Evolutionary conservation across 2,888 invertebrate genomes (phyloP), one percentile per base, ranked within the genome.

Genomic region (Scaptomyza tumidula): DNA sequence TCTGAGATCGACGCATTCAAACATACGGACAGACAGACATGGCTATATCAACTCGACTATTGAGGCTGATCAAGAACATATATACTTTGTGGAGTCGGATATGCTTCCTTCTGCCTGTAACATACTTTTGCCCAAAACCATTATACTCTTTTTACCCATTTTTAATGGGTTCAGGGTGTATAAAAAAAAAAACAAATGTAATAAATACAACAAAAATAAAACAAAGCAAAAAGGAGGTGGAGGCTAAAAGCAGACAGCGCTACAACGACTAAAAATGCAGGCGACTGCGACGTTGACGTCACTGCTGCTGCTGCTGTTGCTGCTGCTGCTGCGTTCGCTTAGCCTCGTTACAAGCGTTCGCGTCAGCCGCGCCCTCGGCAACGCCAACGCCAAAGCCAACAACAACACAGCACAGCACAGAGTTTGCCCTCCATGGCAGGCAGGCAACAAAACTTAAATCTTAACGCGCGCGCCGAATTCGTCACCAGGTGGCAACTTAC

Each of bases 201-300:
- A 59, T 81, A 77, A 59, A 39, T 9, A 84, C 61, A 84, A 80
- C 63, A 78, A 79, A 48, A 80, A 72, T 76, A 75, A 88, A 85
- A 88, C 84, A 85, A 85, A 84, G 78, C 88, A 16, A 88, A 79
- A 86, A 86, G 85, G 85, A 86, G 85, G 85, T 86, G 87, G 85
- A 86, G 85, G 85, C 85, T 88, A 86, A 83, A 79, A 78, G 71
- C 77, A 75, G 82, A 77, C 79, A 77, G 84, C 84, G 84, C 79
- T 64, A 60, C 66, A 71, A 61, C 61, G 49, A 57, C 61, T 62
- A 27, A 77, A 76, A 85, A 72, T 79, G 76, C 86, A 72, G 63
- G 77, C 76, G 59, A 64, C 57, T 37, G 74, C 49, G 54, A 61
- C 82, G 80, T 72, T 75, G 49, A 37, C 53, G 65, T 44, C 41